These are phyloP conservation scores for Chaenodraco wilsoni DNA, from an alignment of 2,797 vertebrate genomes.

Conservation along the genomic window DNA sequence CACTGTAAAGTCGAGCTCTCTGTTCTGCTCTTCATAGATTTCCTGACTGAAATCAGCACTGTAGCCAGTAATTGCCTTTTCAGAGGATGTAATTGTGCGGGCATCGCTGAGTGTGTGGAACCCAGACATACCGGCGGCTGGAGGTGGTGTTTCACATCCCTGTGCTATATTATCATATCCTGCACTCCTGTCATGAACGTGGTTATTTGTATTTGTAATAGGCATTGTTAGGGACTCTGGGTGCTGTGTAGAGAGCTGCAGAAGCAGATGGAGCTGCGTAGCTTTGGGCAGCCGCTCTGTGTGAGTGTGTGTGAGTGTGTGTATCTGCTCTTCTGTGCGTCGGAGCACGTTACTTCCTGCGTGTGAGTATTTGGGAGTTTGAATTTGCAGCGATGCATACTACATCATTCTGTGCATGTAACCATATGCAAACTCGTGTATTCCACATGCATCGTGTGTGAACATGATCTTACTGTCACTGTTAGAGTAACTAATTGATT, in stretches of 20 bases:
- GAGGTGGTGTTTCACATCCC: conserved; percentile 17
- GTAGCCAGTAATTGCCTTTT: conserved; percentile 47
- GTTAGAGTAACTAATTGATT: background rate
- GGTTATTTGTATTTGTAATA: background rate
- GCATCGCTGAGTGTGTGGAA: conserved; percentile 1
- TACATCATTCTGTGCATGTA: background rate
- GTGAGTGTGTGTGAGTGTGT: conserved; percentile 47
- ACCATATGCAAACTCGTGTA: conserved; percentile 4
- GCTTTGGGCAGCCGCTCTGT: conserved; percentile 48
- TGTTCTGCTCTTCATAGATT: conserved; percentile 46
- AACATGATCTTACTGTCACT: background rate
- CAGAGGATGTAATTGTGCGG: conserved; percentile 38
- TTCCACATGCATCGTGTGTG: conserved; percentile 7
- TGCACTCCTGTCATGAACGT: conserved; percentile 5
- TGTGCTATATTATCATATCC: background rate
- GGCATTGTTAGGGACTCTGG: conserved; percentile 16
- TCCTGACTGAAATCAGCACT: conserved; percentile 42
- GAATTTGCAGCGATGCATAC: conserved; percentile 22
- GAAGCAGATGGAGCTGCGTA: conserved; percentile 52
- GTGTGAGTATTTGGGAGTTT: conserved; percentile 22
- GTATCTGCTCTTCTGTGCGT: conserved; percentile 16
- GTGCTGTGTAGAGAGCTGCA: background rate
- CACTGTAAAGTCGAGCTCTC: conserved; percentile 27
- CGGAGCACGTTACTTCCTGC: conserved; percentile 28
- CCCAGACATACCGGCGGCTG: background rate